Base-by-base conservation (phyloP, 2,888 invertebrate species). In the Pandemis heparana region DNA sequence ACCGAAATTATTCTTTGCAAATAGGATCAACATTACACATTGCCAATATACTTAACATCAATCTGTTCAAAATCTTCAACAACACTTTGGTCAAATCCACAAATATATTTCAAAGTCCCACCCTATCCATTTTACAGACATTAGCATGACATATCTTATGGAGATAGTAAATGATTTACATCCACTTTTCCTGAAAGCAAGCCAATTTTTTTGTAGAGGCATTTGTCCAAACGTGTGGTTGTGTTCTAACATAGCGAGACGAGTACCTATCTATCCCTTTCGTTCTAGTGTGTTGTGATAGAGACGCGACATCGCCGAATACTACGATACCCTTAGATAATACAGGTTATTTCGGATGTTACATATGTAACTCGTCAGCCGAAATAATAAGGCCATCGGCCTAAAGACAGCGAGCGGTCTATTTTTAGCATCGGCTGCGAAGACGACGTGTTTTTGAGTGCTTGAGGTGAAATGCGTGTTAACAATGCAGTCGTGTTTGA, bases 301-400 rank as follows among this genome's bases (percentile, higher is more conserved):
- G 53, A 43, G 66, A 71, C 18, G 48, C 48, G 68, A 73, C 68
- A 68, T 63, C 63, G 46, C 67, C 53, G 56, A 23, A 43, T 64
- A 59, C 73, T 63, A 81, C 85, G 86, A 86, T 84, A 87, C 86
- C 86, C 89, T 92, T 92, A 92, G 92, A 93, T 93, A 93, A 91
- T 89, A 92, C 89, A 80, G 86, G 86, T 88, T 92, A 92, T 92
- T 94, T 92, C 85, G 81, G 92, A 85, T 89, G 87, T 89, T 90
- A 91, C 93, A 90, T 92, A 91, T 92, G 94, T 89, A 87, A 88
- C 88, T 88, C 91, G 91, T 93, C 94, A 92, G 90, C 89, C 88
- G 85, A 89, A 90, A 92, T 93, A 92, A 92, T 93, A 92, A 92
- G 93, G 94, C 91, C 94, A 89, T 92, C 93, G 94, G 92, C 94